Conservation (phyloP, 1,140 invertebrate genomes). For the Drosophila cardini region DNA sequence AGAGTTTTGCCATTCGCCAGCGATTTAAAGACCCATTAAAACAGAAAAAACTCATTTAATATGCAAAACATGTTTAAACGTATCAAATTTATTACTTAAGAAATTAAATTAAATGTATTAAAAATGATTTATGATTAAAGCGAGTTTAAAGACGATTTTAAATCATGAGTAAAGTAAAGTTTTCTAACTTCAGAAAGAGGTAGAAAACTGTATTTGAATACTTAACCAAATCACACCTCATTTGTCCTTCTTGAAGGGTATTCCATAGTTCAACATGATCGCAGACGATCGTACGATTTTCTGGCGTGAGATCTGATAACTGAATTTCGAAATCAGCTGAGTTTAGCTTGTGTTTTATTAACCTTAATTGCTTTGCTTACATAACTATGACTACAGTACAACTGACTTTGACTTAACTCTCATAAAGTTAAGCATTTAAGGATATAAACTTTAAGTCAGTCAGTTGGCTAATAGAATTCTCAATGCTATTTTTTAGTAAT, state of each 20-base stretch:
- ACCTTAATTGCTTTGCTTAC: conserved; percentile 6
- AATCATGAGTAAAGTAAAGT: conserved; percentile 6
- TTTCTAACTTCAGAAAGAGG: neutral
- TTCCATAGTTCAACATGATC: neutral
- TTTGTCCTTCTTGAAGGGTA: conserved; percentile 38
- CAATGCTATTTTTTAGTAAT: conserved; percentile 9
- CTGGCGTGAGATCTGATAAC: conserved; percentile 33
- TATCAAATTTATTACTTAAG: conserved; percentile 1
- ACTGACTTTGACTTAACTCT: neutral
- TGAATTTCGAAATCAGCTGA: conserved; percentile 3
- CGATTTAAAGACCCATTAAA: conserved; percentile 18
- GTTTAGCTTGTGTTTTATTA: conserved; percentile 1
- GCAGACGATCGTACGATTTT: conserved; percentile 15
- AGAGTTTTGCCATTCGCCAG: neutral
- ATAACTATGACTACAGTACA: neutral
- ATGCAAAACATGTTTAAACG: conserved; percentile 40
- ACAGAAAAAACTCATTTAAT: conserved; percentile 14
- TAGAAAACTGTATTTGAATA: too few species aligned
- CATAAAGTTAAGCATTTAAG: conserved; percentile 6
- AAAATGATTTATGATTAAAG: conserved; percentile 21
- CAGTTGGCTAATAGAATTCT: conserved; percentile 17
- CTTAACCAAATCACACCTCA: neutral
- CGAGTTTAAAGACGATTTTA: conserved; percentile 14
- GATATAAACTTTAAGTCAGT: conserved; percentile 7
- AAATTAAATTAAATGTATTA: conserved; percentile 27